Evolutionary conservation across 1,140 invertebrate species (phyloP), one percentile per base, ranked within the genome.

Genomic region (Plectrocnemia conspersa): DNA sequence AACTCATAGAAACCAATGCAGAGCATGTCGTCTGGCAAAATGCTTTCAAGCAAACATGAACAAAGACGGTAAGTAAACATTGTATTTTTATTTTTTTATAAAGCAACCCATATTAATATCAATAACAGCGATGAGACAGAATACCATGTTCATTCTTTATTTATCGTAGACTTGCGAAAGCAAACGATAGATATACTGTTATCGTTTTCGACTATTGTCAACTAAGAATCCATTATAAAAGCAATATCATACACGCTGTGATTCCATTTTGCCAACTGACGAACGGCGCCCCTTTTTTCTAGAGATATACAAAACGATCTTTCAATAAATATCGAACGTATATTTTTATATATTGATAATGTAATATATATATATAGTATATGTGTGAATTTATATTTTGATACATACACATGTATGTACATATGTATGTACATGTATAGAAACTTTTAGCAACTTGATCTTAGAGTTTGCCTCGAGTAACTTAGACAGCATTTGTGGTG

Each of bases 21-120:
- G 95, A 47, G 93, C 94, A 61, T 98, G 96, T 71, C 79, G 96
- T 40, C 82, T 98, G 18, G 91, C 89, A 64, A 97, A 97, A 77
- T 98, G 96, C 72, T 93, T 97, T 68, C 89, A 94, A 71, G 93
- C 92, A 32, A 89, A 91, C 59, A 98, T 98, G 95, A 97, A 98
- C 71, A 97, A 96, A 81, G 94, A 98, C 78, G 94, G 95, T 97
- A 77, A 90, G 90, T 82, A 29, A 29, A 29, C 6, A 29, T 29
- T 29, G 6, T 29, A 7, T 29, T 29, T 29, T n/a, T 6, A 29
- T 7, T 7, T 7, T 7, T 29, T 7, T 29, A 29, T 6, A 29
- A 29, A 29, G n/a, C n/a, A 29, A 7, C n/a, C n/a, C 27, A 29
- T 29, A n/a, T 7, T n/a, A 29, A 29, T 29, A 29, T 29, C n/a